Evolutionary conservation across 64 coral and sea anemone species (phyloP), one percentile per base, ranked within the genome.

Genomic region (Dendrophyllia cribrosa): DNA sequence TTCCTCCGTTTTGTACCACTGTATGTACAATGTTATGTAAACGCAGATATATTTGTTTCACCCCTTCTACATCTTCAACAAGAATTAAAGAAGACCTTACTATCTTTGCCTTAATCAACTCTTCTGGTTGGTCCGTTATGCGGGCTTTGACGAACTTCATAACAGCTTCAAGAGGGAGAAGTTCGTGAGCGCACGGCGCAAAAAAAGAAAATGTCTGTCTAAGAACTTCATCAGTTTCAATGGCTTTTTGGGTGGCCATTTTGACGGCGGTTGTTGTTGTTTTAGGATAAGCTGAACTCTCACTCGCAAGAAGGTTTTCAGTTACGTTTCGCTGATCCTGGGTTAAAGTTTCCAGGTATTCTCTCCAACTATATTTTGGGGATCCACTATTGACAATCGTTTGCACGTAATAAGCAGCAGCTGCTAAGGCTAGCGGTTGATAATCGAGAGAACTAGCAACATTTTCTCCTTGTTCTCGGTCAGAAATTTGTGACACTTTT

Each of bases 11-110:
- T 55, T 72, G 50, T 72, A 87, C 20, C 21, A 50, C 26, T 49
- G 52, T 58, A 62, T 85, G 58, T 0, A 92, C 90, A 75, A 92
- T 81, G 52, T 92, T 79, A 20, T 92, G 90, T 44, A 92, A 58
- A 22, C 47, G 34, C 46, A 92, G 14, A 9, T 76, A 79, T 44
- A 4, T 14, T 24, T 5, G 72, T 74, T 49, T 1, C 20, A 64
- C 49, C 0, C 15, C 9, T 75, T 85, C 43, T 3, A 59, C 53
- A 60, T 0, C 34, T 24, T 62, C 60, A 11, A 26, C 53, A 62
- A 91, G 66, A 60, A 84, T 52, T 23, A 91, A 78, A 16, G 89
- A 91, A 43, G 78, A 84, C 16, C 55, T 83, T 53, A 44, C 7
- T 12, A 91, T 75, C 19, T 70, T 49, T 66, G 68, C 47, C 73